Evolutionary conservation across 2,888 invertebrate species (phyloP).

Genomic region (Stictocephala bisonia): DNA sequence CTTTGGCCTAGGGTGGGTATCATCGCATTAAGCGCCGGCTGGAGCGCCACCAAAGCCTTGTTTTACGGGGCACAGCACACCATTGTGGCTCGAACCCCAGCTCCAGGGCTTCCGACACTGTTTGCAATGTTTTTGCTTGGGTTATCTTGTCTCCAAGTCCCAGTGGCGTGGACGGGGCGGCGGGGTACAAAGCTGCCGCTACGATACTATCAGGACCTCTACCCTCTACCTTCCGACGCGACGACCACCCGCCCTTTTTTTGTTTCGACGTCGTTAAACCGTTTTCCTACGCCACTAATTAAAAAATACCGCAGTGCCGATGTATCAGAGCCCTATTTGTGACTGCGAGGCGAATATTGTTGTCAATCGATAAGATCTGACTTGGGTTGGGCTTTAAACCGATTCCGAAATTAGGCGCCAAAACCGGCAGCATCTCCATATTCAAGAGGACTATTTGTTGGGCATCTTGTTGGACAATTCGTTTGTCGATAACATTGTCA

Average conservation of each 20-base stretch:
- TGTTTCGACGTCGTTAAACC: slow-evolving; percentile 33
- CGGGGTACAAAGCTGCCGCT: slow-evolving; percentile 27
- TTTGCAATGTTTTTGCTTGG: slow-evolving; percentile 46
- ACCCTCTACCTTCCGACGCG: slow-evolving; percentile 5
- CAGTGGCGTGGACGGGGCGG: too few species aligned
- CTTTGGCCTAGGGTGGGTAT: too few species aligned
- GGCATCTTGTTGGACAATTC: too few species aligned
- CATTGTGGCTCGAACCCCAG: too few species aligned
- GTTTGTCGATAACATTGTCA: too few species aligned
- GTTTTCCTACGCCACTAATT: slow-evolving; percentile 21
- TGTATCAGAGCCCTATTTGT: slow-evolving; percentile 25
- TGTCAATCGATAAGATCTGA: slow-evolving; percentile 29
- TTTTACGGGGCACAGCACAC: slow-evolving; percentile 30
- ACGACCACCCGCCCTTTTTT: slow-evolving; percentile 37
- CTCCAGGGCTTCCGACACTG: slow-evolving; percentile 22
- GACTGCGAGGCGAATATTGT: slow-evolving; percentile 39
- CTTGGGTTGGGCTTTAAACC: slow-evolving; percentile 11
- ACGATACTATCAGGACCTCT: background rate
- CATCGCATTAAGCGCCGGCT: too few species aligned
- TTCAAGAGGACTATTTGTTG: too few species aligned
- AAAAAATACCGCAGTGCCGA: slow-evolving; percentile 20
- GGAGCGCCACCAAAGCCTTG: slow-evolving; percentile 18
- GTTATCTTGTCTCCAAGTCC: slow-evolving; percentile 36
- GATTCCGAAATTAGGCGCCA: slow-evolving; percentile 34
- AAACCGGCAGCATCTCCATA: background rate